These are phyloP conservation scores for Aporophyla lueneburgensis DNA, from an alignment of 2,888 invertebrate genomes.

Conservation along the genomic window DNA sequence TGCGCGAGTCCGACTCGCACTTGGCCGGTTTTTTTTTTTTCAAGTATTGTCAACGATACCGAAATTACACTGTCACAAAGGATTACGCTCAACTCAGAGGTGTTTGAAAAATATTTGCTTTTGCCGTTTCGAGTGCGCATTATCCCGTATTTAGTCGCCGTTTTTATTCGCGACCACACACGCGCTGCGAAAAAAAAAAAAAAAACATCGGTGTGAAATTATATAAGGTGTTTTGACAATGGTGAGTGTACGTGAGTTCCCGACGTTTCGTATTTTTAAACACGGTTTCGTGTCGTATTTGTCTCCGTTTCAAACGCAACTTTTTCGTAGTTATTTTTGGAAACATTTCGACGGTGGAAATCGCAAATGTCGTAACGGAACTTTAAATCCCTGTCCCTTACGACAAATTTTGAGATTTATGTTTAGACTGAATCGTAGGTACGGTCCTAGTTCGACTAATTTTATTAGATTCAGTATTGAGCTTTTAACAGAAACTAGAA, in stretches of 20 bases:
- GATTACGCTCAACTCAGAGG: slow-evolving; percentile 82
- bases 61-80: slow-evolving; percentile 88
- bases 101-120: slow-evolving; percentile 90
- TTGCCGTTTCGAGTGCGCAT: slow-evolving; percentile 83
- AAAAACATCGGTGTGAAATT: slow-evolving; percentile 82
- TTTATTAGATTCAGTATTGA: background rate
- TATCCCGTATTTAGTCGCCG: slow-evolving; percentile 80
- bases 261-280: slow-evolving; percentile 85
- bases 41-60: slow-evolving; percentile 87
- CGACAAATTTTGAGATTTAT: no score
- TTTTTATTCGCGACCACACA: slow-evolving; percentile 86
- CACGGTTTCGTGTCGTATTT: slow-evolving; percentile 81
- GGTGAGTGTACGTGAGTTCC: slow-evolving; percentile 85
- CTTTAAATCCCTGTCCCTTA: no score
- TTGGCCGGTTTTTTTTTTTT: no score
- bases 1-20: no score
- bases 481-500: background rate
- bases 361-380: no score
- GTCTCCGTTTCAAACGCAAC: slow-evolving; percentile 72
- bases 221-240: slow-evolving; percentile 90
- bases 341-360: slow-evolving; percentile 17
- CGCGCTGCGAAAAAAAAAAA: slow-evolving; percentile 66
- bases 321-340: slow-evolving; percentile 32
- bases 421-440: background rate
- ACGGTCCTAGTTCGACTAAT: background rate